Evolutionary conservation across 2,888 invertebrate genomes (phyloP), one percentile per base, ranked within the genome.

Genomic region (Erannis defoliaria): DNA sequence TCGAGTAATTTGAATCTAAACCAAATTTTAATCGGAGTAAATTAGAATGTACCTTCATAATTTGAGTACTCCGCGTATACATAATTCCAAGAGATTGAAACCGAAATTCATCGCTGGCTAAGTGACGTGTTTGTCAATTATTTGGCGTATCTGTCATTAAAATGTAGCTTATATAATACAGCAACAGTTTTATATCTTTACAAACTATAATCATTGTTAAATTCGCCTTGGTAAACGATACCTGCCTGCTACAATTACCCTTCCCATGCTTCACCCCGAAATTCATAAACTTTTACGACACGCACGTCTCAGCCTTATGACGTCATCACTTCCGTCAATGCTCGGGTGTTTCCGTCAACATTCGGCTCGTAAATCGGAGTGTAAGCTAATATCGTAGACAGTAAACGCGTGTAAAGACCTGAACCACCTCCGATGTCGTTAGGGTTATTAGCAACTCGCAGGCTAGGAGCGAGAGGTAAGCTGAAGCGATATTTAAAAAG

Each of bases 321-420:
- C 46, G 46, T 12, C 37, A 19, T 35, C 54, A 37, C 29, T 46
- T 33, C 16, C 38, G 46, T 38, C 38, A 38, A 19, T 8, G 31
- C 14, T 55, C 55, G 55, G 26, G 16, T 14, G 38, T 55, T 61
- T 51, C 55, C 50, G 55, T 61, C 61, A 55, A 55, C 49, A 31
- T 29, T 45, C 55, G 45, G 33, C 19, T 43, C 54, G 55, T 60
- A 60, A 60, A 60, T 60, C 50, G 49, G 46, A 55, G 55, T 55
- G 26, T 48, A 29, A 29, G 26, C 42, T 49, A 49, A 60, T 57
- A 45, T 8, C 10, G 43, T 26, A 45, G 26, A 16, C 19, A 46
- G 46, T 46, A 46, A 55, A 23, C 42, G 48, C 33, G 23, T 38
- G 37, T 42, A 46, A 55, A 55, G 21, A 40, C 23, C 55, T 51